Base-by-base conservation (phyloP, 2,888 invertebrate genomes). In the Augochlorella aurata region DNA sequence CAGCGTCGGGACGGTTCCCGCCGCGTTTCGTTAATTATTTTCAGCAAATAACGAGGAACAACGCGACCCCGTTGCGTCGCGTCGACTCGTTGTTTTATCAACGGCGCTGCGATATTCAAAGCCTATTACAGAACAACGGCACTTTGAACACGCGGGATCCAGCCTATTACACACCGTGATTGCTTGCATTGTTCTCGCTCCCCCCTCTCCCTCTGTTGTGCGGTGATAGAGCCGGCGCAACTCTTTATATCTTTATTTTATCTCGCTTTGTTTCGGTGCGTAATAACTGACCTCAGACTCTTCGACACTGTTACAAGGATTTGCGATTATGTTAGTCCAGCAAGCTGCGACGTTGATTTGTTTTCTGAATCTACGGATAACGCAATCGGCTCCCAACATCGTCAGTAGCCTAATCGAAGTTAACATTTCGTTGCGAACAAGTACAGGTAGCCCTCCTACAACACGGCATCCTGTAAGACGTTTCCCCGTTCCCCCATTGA, bases 11-110 rank as follows among this genome's bases (percentile, higher is more conserved):
- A 24, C 16, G 12, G 18, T 14, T 50, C 21, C 21, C 21, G 16
- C 0, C 21, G 12, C n/a, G 24, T 49, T 50, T 45, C 21, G 52
- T 75, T 75, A 63, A 82, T 82, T 61, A 73, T 80, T 76, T 50
- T 47, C 47, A 18, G 45, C 29, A 0, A 21, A 47, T 18, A 21
- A 14, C 45, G 45, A 14, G 5, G n/a, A 44, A 29, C 58, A 1
- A 21, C 18, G 58, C n/a, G 44, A 14, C 66, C 50, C 12, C 14
- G 21, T 21, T 54, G 38, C 38, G 38, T 38, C 54, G 54, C 54
- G 21, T 21, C 66, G 45, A 66, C n/a, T 21, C 44, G 45, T 44
- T n/a, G 45, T 54, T 54, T 21, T 21, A 54, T 21, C 7, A 66
- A 21, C 21, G 7, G 1, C n/a, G 12, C 21, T 0, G 21, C 45